A percentile compares a stretch with the other conserved stretches of the same genome.
These are phyloP conservation scores for Xiphorhynchus erythropygius DNA, from an alignment of 2,797 vertebrate genomes.

Conservation along the genomic window DNA sequence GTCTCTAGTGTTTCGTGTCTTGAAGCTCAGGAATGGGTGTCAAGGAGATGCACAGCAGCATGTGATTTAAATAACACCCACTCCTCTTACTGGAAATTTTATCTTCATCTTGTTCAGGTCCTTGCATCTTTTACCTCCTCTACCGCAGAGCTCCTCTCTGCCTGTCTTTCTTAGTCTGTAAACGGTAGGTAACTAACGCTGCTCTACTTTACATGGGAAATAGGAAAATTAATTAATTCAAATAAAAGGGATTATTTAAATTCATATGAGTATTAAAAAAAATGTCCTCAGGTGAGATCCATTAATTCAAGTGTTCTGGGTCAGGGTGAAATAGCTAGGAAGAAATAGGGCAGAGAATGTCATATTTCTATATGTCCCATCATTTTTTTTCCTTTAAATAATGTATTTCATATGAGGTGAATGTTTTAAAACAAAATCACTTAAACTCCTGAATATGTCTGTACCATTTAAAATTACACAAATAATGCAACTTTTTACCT, in stretches of 20 bases:
- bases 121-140: background rate
- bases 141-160: background rate
- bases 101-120: background rate
- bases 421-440: background rate
- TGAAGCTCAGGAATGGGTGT: background rate
- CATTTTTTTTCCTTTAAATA: background rate
- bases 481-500: background rate
- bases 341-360: background rate
- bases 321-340: background rate
- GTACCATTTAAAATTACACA: background rate
- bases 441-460: background rate
- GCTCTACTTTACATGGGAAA: background rate
- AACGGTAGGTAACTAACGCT: background rate
- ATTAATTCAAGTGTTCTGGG: background rate
- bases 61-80: background rate
- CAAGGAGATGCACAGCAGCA: background rate
- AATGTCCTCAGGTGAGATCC: background rate
- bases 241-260: background rate
- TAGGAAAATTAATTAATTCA: slow-evolving; percentile 13
- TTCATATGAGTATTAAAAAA: background rate
- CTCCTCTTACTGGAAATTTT: background rate
- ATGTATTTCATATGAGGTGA: background rate
- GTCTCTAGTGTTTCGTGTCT: background rate
- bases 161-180: background rate
- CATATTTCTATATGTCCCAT: background rate